These are phyloP conservation scores for Cochlearius cochlearius DNA, from an alignment of 2,113 vertebrate genomes.

Conservation along the genomic window DNA sequence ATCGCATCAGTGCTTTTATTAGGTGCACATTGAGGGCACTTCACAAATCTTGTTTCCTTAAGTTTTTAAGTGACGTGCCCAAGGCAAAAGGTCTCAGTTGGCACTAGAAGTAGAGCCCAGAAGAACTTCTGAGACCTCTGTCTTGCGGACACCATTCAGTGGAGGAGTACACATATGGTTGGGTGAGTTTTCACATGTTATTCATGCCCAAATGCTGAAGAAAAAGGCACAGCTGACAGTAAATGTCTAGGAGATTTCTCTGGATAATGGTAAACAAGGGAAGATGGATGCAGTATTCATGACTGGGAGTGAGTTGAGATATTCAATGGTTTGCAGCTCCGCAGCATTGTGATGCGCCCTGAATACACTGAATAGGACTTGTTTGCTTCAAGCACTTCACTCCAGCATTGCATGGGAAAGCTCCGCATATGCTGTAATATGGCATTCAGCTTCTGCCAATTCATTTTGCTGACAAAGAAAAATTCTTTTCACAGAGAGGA, in stretches of 20 bases:
- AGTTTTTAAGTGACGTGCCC: background rate
- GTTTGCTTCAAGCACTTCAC: background rate
- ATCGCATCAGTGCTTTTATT: background rate
- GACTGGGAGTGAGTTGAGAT: background rate
- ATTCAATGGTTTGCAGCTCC: background rate
- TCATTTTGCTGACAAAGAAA: constrained; percentile 30
- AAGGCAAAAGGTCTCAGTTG: background rate
- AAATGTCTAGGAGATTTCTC: background rate
- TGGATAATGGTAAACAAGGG: background rate
- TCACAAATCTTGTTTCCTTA: background rate
- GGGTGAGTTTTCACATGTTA: background rate
- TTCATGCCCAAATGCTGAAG: background rate
- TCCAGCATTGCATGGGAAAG: constrained; percentile 35
- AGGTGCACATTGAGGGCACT: background rate
- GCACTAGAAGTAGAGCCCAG: background rate
- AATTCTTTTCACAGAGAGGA: background rate
- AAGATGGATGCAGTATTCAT: background rate
- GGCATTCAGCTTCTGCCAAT: constrained; percentile 52
- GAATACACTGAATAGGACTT: constrained; percentile 41
- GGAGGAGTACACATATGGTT: background rate
- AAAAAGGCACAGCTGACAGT: background rate
- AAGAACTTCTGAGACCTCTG: background rate
- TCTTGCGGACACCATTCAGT: background rate
- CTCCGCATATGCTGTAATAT: background rate
- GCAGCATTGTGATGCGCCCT: background rate